Evolutionary conservation across 2,888 invertebrate genomes (phyloP).

Genomic region (Stenotaenia linearis): DNA sequence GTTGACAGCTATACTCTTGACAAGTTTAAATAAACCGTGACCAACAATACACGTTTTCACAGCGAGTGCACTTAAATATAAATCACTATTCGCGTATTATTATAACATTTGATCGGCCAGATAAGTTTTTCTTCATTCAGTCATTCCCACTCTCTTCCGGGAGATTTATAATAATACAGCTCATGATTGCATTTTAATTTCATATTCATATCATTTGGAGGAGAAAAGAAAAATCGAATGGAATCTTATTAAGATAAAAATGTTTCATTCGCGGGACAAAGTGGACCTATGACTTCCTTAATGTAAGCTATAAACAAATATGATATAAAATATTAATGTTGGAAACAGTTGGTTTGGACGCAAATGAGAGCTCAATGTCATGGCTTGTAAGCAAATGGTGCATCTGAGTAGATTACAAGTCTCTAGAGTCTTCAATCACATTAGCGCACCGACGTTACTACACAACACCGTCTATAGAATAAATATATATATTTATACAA

Average conservation of each 20-base stretch:
- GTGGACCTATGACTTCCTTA: neutral
- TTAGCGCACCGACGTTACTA: neutral
- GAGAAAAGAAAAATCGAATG: neutral
- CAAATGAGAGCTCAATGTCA: constrained; percentile 26
- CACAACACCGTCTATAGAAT: constrained; percentile 8
- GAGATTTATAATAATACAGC: too few species aligned
- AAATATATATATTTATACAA: constrained; percentile 7
- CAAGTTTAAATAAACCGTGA: neutral
- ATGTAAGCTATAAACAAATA: neutral
- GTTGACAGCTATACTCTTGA: constrained; percentile 12
- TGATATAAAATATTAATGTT: constrained; percentile 12
- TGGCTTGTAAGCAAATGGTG: constrained; percentile 12
- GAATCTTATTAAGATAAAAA: neutral
- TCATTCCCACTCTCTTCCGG: too few species aligned
- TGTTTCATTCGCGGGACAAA: neutral
- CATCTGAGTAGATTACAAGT: constrained; percentile 21
- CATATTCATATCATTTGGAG: neutral
- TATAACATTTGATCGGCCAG: neutral
- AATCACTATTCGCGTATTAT: neutral
- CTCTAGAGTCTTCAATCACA: constrained; percentile 21
- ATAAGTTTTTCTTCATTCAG: too few species aligned
- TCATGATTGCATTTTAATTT: neutral
- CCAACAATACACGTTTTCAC: neutral
- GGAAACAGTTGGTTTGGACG: constrained; percentile 7
- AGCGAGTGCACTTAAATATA: neutral